phyloP scores from a whole-genome alignment of 2,113 vertebrate species.

The Scolopax mira region DNA sequence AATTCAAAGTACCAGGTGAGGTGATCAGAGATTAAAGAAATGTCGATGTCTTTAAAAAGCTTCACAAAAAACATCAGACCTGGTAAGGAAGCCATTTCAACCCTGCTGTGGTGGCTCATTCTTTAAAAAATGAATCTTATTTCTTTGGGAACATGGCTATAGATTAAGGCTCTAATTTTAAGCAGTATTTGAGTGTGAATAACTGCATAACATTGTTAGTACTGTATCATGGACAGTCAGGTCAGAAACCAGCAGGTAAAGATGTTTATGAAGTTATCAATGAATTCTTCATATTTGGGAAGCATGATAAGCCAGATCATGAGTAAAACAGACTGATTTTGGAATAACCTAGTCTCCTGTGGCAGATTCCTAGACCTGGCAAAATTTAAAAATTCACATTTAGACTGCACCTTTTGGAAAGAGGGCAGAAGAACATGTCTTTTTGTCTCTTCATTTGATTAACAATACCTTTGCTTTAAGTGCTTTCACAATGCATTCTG shows the following conservation, averaged over 20 bases:
- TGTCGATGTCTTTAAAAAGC: not conserved
- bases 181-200: not conserved
- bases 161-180: not conserved
- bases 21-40: not conserved
- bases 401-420: not conserved
- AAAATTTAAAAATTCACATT: not conserved
- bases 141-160: not conserved
- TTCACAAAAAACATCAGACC: not conserved
- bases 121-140: not conserved
- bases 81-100: not conserved
- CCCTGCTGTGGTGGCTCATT: not conserved
- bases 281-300: not conserved
- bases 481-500: not conserved
- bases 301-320: not conserved
- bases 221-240: not conserved
- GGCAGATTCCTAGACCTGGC: not conserved
- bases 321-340: not conserved
- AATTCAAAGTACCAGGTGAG: not conserved
- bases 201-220: not conserved
- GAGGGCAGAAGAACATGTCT: not conserved
- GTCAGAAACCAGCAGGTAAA: not conserved
- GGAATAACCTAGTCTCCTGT: not conserved
- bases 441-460: not conserved
- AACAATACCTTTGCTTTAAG: not conserved
- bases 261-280: not conserved